Evolutionary conservation across 2,797 vertebrate genomes (phyloP).

Genomic region (Helicolenus hilgendorfi): DNA sequence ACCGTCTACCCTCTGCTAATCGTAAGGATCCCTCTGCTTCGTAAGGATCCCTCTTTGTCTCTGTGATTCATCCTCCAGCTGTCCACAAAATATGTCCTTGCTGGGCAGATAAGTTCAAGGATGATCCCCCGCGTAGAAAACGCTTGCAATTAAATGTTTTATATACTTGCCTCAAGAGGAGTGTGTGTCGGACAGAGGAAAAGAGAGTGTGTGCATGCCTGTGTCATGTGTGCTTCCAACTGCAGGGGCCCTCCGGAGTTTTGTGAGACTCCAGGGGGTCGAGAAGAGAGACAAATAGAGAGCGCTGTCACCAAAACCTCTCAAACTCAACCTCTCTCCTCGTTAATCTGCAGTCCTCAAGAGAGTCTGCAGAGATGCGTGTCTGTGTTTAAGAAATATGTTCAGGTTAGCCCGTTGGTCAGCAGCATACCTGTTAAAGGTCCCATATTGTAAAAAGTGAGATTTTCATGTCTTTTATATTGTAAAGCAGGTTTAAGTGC

Average conservation of each 20-base stretch:
- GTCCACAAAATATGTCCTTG: conserved; percentile 71
- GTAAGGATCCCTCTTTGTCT: conserved; percentile 17
- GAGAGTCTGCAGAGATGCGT: conserved; percentile 36
- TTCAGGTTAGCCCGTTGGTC: neutral
- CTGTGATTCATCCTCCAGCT: conserved; percentile 82
- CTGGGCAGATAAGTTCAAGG: conserved; percentile 62
- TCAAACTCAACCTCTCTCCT: conserved; percentile 29
- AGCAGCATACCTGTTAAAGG: neutral
- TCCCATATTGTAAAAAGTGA: no score
- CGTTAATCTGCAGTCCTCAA: conserved; percentile 52
- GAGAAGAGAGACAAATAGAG: conserved; percentile 52
- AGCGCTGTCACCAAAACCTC: conserved; percentile 56
- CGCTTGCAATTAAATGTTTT: conserved; percentile 76
- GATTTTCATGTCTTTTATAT: no score
- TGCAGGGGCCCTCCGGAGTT: conserved; percentile 46
- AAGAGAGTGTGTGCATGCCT: conserved; percentile 4
- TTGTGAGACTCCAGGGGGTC: conserved; percentile 72
- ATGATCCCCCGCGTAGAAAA: conserved; percentile 64
- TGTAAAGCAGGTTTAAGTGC: no score
- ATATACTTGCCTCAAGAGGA: conserved; percentile 70
- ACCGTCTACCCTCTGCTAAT: neutral
- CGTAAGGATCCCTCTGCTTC: conserved; percentile 11
- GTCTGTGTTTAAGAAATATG: conserved; percentile 20
- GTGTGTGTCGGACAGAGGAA: conserved; percentile 48
- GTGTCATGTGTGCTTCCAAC: conserved; percentile 52